Evolutionary conservation across 1,140 invertebrate genomes (phyloP).

Genomic region (Heliconius eleuchia): DNA sequence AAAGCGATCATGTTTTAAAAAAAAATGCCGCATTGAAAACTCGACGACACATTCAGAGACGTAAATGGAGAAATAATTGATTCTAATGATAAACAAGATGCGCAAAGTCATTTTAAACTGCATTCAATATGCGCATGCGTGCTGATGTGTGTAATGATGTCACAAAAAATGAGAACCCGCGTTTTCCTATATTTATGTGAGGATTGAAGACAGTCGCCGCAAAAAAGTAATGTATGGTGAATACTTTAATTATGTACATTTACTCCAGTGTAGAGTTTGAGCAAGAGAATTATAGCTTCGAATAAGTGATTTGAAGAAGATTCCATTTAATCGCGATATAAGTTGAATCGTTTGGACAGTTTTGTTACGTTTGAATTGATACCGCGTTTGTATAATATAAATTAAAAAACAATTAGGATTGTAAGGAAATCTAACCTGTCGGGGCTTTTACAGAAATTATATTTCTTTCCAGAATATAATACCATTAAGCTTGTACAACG

Average conservation of each 20-base stretch:
- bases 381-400: background rate
- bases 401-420: background rate
- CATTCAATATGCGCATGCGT: conserved; percentile 57
- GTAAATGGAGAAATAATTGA: conserved; percentile 78
- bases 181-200: conserved; percentile 43
- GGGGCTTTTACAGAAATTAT: no score
- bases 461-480: no score
- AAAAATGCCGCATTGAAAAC: conserved; percentile 64
- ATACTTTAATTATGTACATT: conserved; percentile 25
- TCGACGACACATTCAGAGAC: conserved; percentile 53
- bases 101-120: conserved; percentile 68
- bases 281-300: conserved; percentile 9
- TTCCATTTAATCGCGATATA: conserved; percentile 11
- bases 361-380: background rate
- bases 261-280: conserved; percentile 15
- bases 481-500: no score
- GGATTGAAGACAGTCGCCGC: conserved; percentile 25
- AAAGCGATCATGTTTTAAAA: conserved; percentile 66
- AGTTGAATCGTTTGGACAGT: conserved; percentile 1
- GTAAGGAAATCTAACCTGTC: no score
- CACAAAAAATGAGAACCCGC: conserved; percentile 64
- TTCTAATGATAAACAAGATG: conserved; percentile 69
- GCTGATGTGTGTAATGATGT: conserved; percentile 61
- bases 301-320: conserved; percentile 6
- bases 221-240: conserved; percentile 33